Percentiles rank a stretch among this genome's conserved stretches.
phyloP scores from a whole-genome alignment of 2,113 vertebrate genomes.

The Calonectris borealis region DNA sequence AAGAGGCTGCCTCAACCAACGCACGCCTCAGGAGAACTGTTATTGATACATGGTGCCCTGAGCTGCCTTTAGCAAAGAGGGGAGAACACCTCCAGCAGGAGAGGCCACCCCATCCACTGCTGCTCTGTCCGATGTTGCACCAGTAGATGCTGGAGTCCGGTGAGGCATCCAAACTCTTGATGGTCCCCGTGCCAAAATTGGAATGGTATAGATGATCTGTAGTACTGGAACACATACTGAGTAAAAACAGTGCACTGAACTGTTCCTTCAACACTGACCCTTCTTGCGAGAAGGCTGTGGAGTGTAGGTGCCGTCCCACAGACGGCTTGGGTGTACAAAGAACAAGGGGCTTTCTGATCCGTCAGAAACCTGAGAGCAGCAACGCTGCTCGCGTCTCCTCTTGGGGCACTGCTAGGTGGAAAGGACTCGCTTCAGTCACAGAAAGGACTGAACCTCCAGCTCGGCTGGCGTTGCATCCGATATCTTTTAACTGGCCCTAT shows the following conservation, averaged over 20 bases:
- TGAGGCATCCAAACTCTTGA: neutral
- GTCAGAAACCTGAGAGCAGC: neutral
- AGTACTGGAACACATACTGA: neutral
- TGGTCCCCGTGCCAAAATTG: neutral
- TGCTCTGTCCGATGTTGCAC: neutral
- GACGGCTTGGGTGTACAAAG: accelerated
- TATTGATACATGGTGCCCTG: neutral
- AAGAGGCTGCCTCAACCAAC: neutral
- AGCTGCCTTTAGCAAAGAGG: neutral
- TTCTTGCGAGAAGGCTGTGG: neutral
- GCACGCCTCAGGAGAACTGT: neutral
- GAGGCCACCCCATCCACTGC: neutral
- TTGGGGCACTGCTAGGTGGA: neutral
- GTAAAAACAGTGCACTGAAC: neutral
- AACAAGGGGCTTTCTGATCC: neutral
- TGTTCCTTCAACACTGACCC: neutral
- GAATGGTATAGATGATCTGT: accelerated
- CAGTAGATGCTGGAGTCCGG: neutral
- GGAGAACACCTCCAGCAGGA: neutral
- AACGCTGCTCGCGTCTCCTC: neutral
- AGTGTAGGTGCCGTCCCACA: neutral
- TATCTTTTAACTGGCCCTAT: neutral
- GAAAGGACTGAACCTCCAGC: neutral
- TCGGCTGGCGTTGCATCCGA: neutral
- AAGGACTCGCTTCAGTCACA: neutral